Conservation (phyloP, 23 tunicate genomes). For the Botrylloides violaceus region DNA sequence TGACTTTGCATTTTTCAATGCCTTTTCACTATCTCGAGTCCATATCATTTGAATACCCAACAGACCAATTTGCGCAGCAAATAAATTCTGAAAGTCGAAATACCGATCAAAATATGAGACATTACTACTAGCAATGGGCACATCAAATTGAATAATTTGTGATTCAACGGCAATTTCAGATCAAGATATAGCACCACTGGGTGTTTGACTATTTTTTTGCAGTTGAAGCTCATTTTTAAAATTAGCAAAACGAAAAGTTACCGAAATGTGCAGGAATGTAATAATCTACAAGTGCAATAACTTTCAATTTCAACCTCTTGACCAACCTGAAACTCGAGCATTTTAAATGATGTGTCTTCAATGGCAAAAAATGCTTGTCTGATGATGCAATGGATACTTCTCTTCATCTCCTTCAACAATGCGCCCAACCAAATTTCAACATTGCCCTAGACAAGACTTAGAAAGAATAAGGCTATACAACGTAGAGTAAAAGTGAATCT, state of each 20-base stretch:
- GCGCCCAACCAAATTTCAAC: constrained; percentile 95
- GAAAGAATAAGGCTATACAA: background rate
- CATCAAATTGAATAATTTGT: no score
- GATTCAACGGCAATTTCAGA: no score
- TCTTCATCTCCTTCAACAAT: constrained; percentile 63
- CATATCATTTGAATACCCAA: constrained; percentile 97
- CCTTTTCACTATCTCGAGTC: constrained; percentile 89
- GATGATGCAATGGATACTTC: constrained; percentile 73
- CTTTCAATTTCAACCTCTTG: no score
- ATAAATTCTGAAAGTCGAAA: constrained; percentile 44
- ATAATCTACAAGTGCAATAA: no score
- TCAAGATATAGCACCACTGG: no score
- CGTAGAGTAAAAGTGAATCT: background rate
- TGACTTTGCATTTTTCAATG: constrained; percentile 74
- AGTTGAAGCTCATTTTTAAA: no score
- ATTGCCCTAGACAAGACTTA: constrained; percentile 47
- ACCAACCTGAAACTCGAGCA: constrained; percentile 95
- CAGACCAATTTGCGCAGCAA: constrained; percentile 90
- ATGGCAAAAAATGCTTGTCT: constrained; percentile 80
- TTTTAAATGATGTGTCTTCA: constrained; percentile 80
- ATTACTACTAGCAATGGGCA: no score
- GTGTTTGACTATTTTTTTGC: no score
- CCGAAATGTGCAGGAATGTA: no score
- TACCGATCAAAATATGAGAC: background rate
- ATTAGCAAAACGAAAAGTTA: no score